These are phyloP conservation scores for Labeo catla DNA, from an alignment of 2,113 vertebrate genomes.

Conservation along the genomic window DNA sequence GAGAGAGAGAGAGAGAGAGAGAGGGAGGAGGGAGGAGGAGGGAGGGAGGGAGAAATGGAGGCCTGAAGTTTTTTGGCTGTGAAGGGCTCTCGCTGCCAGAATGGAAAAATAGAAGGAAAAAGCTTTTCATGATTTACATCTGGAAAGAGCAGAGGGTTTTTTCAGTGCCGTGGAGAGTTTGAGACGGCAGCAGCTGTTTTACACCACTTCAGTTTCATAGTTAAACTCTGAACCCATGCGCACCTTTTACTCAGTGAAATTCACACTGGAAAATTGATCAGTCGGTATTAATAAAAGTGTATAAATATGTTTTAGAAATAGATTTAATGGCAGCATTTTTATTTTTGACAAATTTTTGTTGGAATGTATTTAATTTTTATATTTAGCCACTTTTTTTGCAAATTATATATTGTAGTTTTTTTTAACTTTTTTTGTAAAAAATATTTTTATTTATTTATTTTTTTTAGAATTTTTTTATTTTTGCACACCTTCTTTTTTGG, in stretches of 20 bases:
- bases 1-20: conserved; percentile 8
- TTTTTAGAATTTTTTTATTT: too few species aligned
- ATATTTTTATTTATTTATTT: too few species aligned
- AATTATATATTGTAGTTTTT: too few species aligned
- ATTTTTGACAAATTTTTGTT: too few species aligned
- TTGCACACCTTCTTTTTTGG: too few species aligned
- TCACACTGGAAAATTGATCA: conserved; percentile 12
- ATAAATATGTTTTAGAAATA: not conserved
- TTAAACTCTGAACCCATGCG: not conserved
- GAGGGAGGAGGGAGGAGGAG: conserved; percentile 19
- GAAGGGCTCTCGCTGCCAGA: conserved; percentile 17
- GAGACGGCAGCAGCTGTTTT: conserved; percentile 1
- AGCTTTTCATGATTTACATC: conserved; percentile 17
- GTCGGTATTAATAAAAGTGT: not conserved
- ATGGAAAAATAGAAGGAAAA: conserved; percentile 33
- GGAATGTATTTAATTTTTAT: too few species aligned
- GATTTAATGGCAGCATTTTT: not conserved
- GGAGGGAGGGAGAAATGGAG: not conserved
- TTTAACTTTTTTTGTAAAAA: too few species aligned
- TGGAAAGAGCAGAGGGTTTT: conserved; percentile 3
- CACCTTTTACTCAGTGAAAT: not conserved
- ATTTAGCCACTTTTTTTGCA: too few species aligned
- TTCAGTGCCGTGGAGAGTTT: not conserved
- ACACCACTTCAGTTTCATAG: not conserved
- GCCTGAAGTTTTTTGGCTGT: conserved; percentile 14